phyloP scores from a whole-genome alignment of 2,797 vertebrate species.

The Cryptoprocta ferox region DNA sequence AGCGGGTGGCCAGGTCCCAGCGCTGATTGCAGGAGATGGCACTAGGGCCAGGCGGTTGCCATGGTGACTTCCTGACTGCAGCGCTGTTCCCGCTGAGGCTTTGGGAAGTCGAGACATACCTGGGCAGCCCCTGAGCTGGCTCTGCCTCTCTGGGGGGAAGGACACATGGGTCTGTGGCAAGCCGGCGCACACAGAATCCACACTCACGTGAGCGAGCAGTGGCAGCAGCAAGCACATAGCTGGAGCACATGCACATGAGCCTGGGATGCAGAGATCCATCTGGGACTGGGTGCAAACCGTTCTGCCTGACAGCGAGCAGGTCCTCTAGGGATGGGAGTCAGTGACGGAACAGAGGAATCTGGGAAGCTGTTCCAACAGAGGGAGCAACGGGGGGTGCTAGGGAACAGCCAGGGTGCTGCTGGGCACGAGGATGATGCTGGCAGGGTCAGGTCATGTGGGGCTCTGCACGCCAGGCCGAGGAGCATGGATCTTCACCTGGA shows the following conservation, averaged over 20 bases:
- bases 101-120: slow-evolving; percentile 79
- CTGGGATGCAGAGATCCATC: no score
- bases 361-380: neutral
- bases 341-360: neutral
- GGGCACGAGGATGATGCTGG: neutral
- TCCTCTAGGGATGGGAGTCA: neutral
- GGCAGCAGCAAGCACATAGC: neutral
- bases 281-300: neutral
- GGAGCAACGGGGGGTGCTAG: neutral
- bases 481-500: neutral
- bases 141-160: neutral
- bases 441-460: no score
- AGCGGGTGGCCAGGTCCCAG: slow-evolving; percentile 78
- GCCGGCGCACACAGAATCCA: neutral
- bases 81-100: slow-evolving; percentile 84
- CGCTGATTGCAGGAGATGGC: slow-evolving; percentile 81
- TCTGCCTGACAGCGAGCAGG: neutral
- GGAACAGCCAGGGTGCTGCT: neutral
- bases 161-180: neutral
- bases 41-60: slow-evolving; percentile 79
- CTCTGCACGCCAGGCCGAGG: neutral
- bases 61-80: slow-evolving; percentile 78
- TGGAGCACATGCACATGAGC: neutral
- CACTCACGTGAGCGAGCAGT: neutral
- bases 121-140: slow-evolving; percentile 42